Percentiles rank a stretch among this genome's conserved stretches.
Conservation (phyloP, 2,888 invertebrate species). For the Heliconius erato region DNA sequence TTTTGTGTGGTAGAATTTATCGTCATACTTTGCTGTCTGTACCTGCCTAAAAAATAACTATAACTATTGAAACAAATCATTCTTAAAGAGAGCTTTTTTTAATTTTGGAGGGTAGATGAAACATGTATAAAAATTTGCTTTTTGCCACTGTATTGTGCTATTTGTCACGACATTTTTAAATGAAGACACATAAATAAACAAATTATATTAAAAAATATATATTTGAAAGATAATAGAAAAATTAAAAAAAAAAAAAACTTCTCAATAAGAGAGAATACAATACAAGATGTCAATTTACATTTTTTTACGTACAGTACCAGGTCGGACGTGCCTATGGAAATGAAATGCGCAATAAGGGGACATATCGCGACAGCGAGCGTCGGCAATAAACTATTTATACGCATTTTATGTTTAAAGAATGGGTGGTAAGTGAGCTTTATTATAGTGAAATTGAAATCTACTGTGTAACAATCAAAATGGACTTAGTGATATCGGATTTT, state of each 20-base stretch:
- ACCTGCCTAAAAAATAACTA: no score
- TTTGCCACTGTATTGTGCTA: no score
- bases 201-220: not conserved
- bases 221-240: not conserved
- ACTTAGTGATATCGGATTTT: not conserved
- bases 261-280: not conserved
- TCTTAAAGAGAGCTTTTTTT: no score
- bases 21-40: no score
- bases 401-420: conserved; percentile 34
- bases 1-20: no score
- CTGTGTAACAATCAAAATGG: not conserved
- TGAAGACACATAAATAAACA: not conserved
- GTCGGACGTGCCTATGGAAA: conserved; percentile 46
- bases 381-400: conserved; percentile 47
- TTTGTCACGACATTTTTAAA: no score
- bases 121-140: no score
- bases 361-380: conserved; percentile 33
- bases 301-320: conserved; percentile 33
- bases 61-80: no score
- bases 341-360: conserved; percentile 45
- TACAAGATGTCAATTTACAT: not conserved
- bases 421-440: conserved; percentile 11
- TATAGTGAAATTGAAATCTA: conserved; percentile 9
- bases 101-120: no score
- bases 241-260: not conserved